A percentile compares a stretch with the other conserved stretches of the same genome.
Conservation (phyloP, 2,797 vertebrate species). For the Myotis vivesi region DNA sequence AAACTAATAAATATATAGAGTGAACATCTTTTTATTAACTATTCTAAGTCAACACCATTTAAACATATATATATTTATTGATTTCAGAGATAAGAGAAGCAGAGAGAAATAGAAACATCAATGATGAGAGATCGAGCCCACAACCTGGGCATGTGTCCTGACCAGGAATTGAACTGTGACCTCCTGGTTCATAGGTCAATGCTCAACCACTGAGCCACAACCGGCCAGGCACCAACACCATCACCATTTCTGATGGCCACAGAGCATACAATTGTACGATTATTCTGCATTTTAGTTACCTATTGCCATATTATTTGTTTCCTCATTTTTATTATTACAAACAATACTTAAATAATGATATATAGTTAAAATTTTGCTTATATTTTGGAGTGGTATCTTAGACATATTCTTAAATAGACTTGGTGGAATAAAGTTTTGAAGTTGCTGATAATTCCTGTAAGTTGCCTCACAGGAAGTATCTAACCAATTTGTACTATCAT, state of each 20-base stretch:
- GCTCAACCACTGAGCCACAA: no score
- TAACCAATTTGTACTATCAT: background rate
- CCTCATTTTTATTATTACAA: background rate
- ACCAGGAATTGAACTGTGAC: no score
- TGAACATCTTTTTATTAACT: background rate
- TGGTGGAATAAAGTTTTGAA: background rate
- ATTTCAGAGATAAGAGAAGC: no score
- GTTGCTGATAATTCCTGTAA: background rate
- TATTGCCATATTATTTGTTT: background rate
- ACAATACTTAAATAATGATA: background rate
- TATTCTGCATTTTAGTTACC: background rate
- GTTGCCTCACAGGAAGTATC: background rate
- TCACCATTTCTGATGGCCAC: background rate
- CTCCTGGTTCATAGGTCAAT: no score
- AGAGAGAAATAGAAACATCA: no score
- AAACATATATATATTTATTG: no score
- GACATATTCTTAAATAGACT: background rate
- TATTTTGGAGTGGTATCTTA: background rate
- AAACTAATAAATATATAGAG: background rate
- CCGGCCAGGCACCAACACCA: no score
- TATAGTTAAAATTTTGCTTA: background rate
- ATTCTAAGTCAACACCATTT: background rate
- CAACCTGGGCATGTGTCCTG: no score
- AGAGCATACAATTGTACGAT: background rate
- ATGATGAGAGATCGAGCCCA: no score